Base-by-base conservation (phyloP, 2,888 invertebrate species). In the Drosophila trichaetosa region DNA sequence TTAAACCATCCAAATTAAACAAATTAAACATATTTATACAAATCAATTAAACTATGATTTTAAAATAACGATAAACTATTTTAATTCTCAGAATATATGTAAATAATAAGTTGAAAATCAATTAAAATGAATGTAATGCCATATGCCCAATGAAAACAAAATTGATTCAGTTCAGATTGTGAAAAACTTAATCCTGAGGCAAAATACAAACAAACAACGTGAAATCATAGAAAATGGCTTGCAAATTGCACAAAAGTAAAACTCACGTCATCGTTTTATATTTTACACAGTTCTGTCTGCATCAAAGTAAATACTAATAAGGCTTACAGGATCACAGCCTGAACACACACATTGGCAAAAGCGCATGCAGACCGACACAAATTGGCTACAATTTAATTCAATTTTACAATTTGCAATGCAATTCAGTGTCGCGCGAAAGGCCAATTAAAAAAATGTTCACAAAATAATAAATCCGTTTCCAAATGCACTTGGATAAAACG, bases 381-480 rank as follows among this genome's bases (percentile, higher is more conserved):
- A 84, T 85, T 78, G 86, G 70, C 73, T 71, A 64, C 80, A 79
- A 75, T 83, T 86, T 79, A 86, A 86, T 79, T 86, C 79, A 85
- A 85, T 85, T 85, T 80, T 67, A 59, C 78, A 80, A 82, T 79
- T 82, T 72, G 64, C 69, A 70, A 49, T 54, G 61, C 63, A 56
- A 49, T 57, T 48, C 60, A 58, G 52, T n/a, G 70, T 59, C 69
- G 70, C 58, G 61, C 38, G 46, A 72, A 79, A 57, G 65, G 66
- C 60, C 69, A 73, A 76, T 82, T 80, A 80, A 82, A 84, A 86
- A 83, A 80, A 58, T 67, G 62, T 73, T 68, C 71, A 68, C 79
- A 81, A 86, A 84, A 85, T 85, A 83, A 80, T 87, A 85, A 87
- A 85, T 86, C 83, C 82, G 72, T 66, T 78, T 63, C 64, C 59